Evolutionary conservation across 1,140 invertebrate genomes (phyloP).

Genomic region (Magallana gigas): DNA sequence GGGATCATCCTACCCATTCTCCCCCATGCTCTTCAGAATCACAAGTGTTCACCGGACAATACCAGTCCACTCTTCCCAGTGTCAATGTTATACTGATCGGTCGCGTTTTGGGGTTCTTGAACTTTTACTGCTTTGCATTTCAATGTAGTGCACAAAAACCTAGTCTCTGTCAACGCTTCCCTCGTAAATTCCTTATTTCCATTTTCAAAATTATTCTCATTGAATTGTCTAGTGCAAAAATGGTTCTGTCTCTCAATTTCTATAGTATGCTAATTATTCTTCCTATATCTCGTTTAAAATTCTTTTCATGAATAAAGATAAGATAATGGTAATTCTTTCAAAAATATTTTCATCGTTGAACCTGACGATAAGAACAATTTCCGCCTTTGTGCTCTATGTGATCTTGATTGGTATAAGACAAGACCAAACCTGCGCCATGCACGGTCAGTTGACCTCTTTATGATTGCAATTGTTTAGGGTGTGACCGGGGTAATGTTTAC

Average conservation of each 20-base stretch:
- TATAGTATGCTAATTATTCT: no score
- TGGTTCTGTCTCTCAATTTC: no score
- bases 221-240: no score
- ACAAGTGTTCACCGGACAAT: no score
- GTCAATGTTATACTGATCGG: background rate
- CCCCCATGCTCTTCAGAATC: no score
- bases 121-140: background rate
- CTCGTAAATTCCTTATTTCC: background rate
- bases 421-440: background rate
- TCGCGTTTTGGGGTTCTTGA: background rate
- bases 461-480: background rate
- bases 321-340: no score
- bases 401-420: background rate
- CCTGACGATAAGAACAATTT: no score
- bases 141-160: background rate
- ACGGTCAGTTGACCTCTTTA: constrained; percentile 22
- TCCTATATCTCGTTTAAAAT: no score
- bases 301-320: no score
- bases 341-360: no score
- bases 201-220: background rate
- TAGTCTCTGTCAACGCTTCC: background rate
- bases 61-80: background rate
- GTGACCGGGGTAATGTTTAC: constrained; percentile 1
- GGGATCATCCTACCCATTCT: no score
- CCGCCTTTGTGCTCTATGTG: no score